A percentile compares a stretch with the other conserved stretches of the same genome.
These are phyloP conservation scores for Toxotes chatareus DNA, from an alignment of 2,113 vertebrate genomes.

Conservation along the genomic window DNA sequence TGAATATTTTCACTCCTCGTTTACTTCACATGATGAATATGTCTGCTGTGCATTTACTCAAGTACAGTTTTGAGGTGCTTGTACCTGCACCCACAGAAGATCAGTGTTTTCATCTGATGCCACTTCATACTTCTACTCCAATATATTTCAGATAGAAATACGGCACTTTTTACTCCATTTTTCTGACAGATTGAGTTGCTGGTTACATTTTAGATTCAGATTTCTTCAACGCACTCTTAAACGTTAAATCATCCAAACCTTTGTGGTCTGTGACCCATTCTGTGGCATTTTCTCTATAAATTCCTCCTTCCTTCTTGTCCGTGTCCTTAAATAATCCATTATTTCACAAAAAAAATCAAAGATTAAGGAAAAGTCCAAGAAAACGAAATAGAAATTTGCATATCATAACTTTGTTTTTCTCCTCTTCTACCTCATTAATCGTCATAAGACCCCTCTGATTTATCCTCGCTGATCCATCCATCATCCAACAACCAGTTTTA, in stretches of 20 bases:
- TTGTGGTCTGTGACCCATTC: not conserved
- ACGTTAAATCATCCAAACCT: not conserved
- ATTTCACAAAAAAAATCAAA: too few species aligned
- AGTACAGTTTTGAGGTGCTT: not conserved
- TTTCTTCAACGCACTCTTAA: not conserved
- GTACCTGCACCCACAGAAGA: too few species aligned
- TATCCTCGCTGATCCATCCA: not conserved
- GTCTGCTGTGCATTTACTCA: not conserved
- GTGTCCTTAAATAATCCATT: too few species aligned
- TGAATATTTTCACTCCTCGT: conserved; percentile 28
- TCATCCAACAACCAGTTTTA: not conserved
- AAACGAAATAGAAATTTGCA: too few species aligned
- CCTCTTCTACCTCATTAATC: not conserved
- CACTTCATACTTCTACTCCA: not conserved
- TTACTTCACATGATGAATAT: conserved; percentile 7
- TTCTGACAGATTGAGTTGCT: not conserved
- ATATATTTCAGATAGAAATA: too few species aligned
- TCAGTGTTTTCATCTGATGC: too few species aligned
- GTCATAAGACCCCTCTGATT: not conserved
- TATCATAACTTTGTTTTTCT: not conserved
- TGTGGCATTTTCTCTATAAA: too few species aligned
- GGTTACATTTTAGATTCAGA: not conserved
- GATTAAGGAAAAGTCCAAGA: too few species aligned
- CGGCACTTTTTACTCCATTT: not conserved
- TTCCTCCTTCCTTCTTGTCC: too few species aligned